Evolutionary conservation across 2,888 invertebrate species (phyloP), one percentile per base, ranked within the genome.

Genomic region (Tridacna gigas): DNA sequence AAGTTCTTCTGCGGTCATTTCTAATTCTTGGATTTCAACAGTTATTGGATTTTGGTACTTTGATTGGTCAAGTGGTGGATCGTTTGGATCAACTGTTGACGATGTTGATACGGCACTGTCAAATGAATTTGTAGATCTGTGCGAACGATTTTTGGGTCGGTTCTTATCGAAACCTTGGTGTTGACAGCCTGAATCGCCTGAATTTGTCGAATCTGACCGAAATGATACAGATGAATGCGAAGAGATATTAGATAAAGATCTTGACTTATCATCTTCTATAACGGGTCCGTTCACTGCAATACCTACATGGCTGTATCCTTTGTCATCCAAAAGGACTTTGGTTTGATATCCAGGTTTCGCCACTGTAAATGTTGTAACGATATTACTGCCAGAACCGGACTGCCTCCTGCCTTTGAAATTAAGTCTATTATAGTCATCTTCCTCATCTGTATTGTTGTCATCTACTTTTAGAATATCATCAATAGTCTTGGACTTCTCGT

Each of bases 51-150:
- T 76, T 60, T 69, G 26, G 28, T 61, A 61, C 22, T 76, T 81
- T 20, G 74, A 26, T 26, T 77, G 73, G 18, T 37, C 26, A n/a
- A 47, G 37, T 26, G 61, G 60, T 4, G 69, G 71, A 71, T 74
- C 82, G 28, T 74, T 81, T 22, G 69, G 26, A 26, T 87, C 89
- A 4, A 82, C 77, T 20, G 76, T 75, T 13, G 90, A 89, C 28
- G 90, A 89, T 0, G 88, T 89, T 26, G 90, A 91, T 28, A 90
- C 88, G 7, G 88, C 90, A 86, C 91, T 91, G 75, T 91, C 91
- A 67, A 91, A 91, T 0, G 91, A 91, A 75, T 89, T 88, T 69
- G 89, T 89, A 9, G 86, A 86, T 22, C 77, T 80, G 26, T 89
- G 86, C 5, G 77, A 71, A 56, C 63, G 37, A 28, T 81, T 79